Evolutionary conservation across 2,888 invertebrate genomes (phyloP), one percentile per base, ranked within the genome.

Genomic region (Aspidapion aeneum): DNA sequence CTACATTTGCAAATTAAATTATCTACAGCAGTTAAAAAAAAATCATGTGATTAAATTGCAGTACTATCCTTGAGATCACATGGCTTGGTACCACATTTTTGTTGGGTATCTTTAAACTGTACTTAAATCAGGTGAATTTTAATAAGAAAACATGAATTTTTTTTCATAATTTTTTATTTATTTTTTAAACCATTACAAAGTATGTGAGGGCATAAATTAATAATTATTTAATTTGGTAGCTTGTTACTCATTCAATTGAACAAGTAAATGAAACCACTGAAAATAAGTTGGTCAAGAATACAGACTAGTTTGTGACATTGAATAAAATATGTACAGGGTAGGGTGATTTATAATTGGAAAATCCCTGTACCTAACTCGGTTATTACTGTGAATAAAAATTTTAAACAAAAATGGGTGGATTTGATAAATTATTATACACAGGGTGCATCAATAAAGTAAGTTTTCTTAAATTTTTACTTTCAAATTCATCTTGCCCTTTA

Each of bases 11-110:
- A n/a, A n/a, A n/a, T n/a, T n/a, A n/a, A n/a, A n/a, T n/a, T n/a
- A n/a, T n/a, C n/a, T n/a, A n/a, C n/a, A n/a, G n/a, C n/a, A n/a
- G n/a, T n/a, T n/a, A n/a, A n/a, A n/a, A n/a, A n/a, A n/a, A 59
- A 64, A 68, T 72, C 74, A 74, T 71, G 74, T 74, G 74, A 74
- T 70, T 69, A 55, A 58, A 56, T 22, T 63, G 64, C 35, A 35
- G 35, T 3, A 12, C n/a, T n/a, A 74, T 63, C 77, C 74, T 77
- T 77, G 75, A 72, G 72, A 75, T 79, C 79, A 78, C 79, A 78
- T 78, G 79, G 61, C 21, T 50, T 49, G 50, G 19, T 51, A 35
- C 35, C 35, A 35, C n/a, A n/a, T n/a, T n/a, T n/a, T n/a, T n/a
- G n/a, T n/a, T n/a, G n/a, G n/a, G n/a, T n/a, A n/a, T n/a, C n/a